Evolutionary conservation across 2,888 invertebrate species (phyloP), one percentile per base, ranked within the genome.

Genomic region (Coelopa pilipes): DNA sequence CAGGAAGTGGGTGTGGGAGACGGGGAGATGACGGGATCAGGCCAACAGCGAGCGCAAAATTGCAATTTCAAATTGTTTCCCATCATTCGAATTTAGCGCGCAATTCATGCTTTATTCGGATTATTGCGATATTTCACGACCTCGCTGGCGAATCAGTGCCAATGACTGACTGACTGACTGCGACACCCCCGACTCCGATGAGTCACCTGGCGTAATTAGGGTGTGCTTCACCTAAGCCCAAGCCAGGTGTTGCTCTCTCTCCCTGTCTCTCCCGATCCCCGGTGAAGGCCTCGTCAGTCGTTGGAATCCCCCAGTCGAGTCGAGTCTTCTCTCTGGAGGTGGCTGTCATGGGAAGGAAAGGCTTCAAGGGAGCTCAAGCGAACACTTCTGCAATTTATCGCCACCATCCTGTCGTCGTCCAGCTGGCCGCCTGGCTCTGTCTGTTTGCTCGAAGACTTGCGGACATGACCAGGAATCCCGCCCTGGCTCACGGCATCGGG

Each of bases 41-140:
- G 21, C 55, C 13, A 13, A 19, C 55, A 17, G 55, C 13, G 47
- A 17, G 17, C 46, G 47, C 19, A 71, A 75, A 75, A 75, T 74
- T 74, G 75, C 55, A 63, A 55, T 74, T 68, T 74, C 70, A 78
- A 76, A 78, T 77, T 77, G 76, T 75, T 79, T 77, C 74, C 74
- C 76, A 76, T 77, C 77, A 75, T 74, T 2, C 11, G 45, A 79
- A 78, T 78, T 76, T 76, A 72, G 76, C 76, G 75, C 76, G 75
- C 78, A 78, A 77, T 77, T 78, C 76, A 73, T 76, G 74, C 76
- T 70, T 76, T 72, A 78, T 77, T 72, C 76, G 75, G 75, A 78
- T 76, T 74, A 75, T 46, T 46, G 63, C 15, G 65, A 65, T 72
- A 55, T 55, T 72, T 65, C 47, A 65, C 57, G 45, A 65, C 57